phyloP scores from a whole-genome alignment of 92 coral and sea anemone genomes.

The Parazoanthus darwini region DNA sequence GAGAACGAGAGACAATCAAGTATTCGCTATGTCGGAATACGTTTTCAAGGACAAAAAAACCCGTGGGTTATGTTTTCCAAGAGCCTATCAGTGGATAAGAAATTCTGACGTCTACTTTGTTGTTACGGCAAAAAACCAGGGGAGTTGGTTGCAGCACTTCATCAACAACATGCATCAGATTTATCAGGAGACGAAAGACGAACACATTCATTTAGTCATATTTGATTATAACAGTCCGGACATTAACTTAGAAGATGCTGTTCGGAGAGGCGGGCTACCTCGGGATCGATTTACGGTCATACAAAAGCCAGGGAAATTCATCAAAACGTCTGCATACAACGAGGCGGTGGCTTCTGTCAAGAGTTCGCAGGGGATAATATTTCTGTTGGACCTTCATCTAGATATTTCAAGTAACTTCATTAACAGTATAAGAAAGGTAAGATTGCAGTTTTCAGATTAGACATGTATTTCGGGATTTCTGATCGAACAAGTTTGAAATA shows the following conservation, averaged over 20 bases:
- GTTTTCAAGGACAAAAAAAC: conserved; percentile 47
- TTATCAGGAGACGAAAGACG: conserved; percentile 52
- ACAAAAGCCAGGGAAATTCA: conserved; percentile 35
- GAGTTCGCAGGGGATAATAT: conserved; percentile 50
- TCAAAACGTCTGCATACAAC: conserved; percentile 52
- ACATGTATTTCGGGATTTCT: no score
- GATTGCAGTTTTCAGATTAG: background rate
- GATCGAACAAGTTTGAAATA: no score
- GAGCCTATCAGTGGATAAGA: conserved; percentile 56
- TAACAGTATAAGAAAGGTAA: conserved; percentile 59
- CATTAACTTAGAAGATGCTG: conserved; percentile 56
- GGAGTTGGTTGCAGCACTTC: conserved; percentile 65
- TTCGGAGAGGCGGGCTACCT: conserved; percentile 48
- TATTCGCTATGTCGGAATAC: conserved; percentile 62
- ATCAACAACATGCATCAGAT: conserved; percentile 58
- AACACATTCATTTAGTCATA: conserved; percentile 48
- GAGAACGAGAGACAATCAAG: conserved; percentile 28
- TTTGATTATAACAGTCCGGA: conserved; percentile 72
- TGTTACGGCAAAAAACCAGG: conserved; percentile 66
- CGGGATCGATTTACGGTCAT: conserved; percentile 33
- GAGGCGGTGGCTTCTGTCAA: conserved; percentile 52
- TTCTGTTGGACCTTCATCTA: conserved; percentile 55
- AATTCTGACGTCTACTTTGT: conserved; percentile 52
- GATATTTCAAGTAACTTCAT: conserved; percentile 47
- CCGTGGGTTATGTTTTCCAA: conserved; percentile 40